Evolutionary conservation across 2,797 vertebrate genomes (phyloP), one percentile per base, ranked within the genome.

Genomic region (Xenops minutus): DNA sequence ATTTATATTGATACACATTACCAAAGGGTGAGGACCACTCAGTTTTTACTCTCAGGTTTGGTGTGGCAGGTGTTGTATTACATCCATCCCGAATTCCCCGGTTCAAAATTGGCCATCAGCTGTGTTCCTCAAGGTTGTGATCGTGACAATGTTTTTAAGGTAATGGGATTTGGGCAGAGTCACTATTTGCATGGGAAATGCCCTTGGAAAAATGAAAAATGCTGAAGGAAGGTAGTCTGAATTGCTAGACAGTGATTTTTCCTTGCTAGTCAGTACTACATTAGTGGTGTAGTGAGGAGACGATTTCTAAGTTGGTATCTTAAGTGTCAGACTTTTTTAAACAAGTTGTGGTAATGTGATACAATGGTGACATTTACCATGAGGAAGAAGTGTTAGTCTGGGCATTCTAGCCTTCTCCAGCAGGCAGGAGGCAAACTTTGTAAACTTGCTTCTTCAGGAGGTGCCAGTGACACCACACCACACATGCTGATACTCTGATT

Each of bases 261-360:
- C 30, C 81, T 77, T 72, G 51, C n/a, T 48, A 16, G n/a, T 72
- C 29, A 9, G 41, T 62, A 32, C 36, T 81, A 69, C 37, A 26
- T 77, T 43, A 5, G 15, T 49, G 87, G 51, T 81, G 30, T 41
- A 41, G 62, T 3, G 88, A 52, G n/a, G 59, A 92, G 62, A 69
- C 2, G 11, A 52, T 86, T 69, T 91, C 89, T 54, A 81, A 79
- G 85, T 80, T 63, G 8, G 3, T 93, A 41, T 75, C 87, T 93
- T 93, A 95, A 93, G 94, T 95, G 87, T 95, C 95, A 96, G 76
- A 90, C 69, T 67, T 78, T 79, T 94, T 94, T 5, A 94, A 93
- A 91, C 58, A 69, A 58, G 89, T 84, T 43, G 30, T 92, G 63
- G 91, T 92, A 93, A 96, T 16, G 59, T 0, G 20, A 97, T 94